Conservation (phyloP, 2,113 vertebrate species). For the Chinchilla lanigera region DNA sequence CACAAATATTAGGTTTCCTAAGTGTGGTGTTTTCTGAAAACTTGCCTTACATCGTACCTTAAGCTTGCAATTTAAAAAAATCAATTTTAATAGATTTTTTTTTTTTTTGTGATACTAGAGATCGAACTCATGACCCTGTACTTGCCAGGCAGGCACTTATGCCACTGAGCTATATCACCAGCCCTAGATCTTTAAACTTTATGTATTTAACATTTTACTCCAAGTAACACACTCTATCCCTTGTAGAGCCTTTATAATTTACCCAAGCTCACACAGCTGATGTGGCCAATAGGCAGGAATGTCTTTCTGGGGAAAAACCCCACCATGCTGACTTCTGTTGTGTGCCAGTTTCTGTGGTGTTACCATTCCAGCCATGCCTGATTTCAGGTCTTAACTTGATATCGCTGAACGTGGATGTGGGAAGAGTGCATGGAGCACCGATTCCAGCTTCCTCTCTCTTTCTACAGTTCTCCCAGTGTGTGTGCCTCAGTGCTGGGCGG, state of each 20-base stretch:
- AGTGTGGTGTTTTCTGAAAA: not conserved
- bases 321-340: not conserved
- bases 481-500: not conserved
- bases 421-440: not conserved
- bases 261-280: not conserved
- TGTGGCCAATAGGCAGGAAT: not conserved
- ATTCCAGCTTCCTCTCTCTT: not conserved
- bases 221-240: not conserved
- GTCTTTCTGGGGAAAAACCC: not conserved
- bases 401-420: not conserved
- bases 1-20: not conserved
- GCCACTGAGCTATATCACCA: too few species aligned
- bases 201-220: constrained; percentile 41
- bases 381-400: not conserved
- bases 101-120: too few species aligned
- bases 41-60: not conserved
- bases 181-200: not conserved
- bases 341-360: not conserved
- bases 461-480: not conserved
- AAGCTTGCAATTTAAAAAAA: not conserved
- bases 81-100: constrained; percentile 23
- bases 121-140: too few species aligned
- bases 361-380: not conserved
- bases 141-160: too few species aligned
- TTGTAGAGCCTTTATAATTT: constrained; percentile 12